Evolutionary conservation across 2,113 vertebrate genomes (phyloP), one percentile per base, ranked within the genome.

Genomic region (Ursus arctos): DNA sequence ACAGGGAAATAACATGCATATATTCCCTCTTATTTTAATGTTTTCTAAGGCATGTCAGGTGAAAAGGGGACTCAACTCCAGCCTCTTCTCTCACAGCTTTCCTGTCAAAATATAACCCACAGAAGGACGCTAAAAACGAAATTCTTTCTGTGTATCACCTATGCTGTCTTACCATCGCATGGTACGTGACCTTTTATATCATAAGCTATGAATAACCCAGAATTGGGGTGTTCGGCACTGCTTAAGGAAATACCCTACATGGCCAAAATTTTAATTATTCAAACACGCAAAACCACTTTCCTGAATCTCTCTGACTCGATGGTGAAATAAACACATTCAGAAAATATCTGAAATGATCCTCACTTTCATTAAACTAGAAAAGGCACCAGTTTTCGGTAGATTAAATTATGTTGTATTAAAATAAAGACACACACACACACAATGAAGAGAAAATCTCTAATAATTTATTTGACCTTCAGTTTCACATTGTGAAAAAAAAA

Each of bases 381-480:
- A 43, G 57, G 76, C n/a, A 59, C 55, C 36, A 22, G 26, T 18
- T 77, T 77, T 31, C 3, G 2, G 74, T 15, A 77, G 43, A 49
- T 49, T 47, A 95, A 96, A 94, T 88, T 13, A 79, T 69, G 49
- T 24, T 14, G 18, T 36, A 31, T 59, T 72, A 36, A 91, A 97
- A 77, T 63, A 67, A 95, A 92, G 95, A 90, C 43, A 15, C 36
- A 31, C 18, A 94, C 88, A 65, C 88, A 65, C 97, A 95, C 91
- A 61, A 84, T 94, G 65, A 97, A 98, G 99, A 99, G 99, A 99
- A 99, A 99, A 98, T 99, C 99, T 99, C 99, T 99, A 99, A 99
- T 99, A 99, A 99, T 99, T 99, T 99, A 99, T 99, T 99, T 99
- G 99, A 99, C 99, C 99, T 99, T 99, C 99, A 99, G 99, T 99